Conservation (phyloP, 1,140 invertebrate species). For the Plutomurus gul region DNA sequence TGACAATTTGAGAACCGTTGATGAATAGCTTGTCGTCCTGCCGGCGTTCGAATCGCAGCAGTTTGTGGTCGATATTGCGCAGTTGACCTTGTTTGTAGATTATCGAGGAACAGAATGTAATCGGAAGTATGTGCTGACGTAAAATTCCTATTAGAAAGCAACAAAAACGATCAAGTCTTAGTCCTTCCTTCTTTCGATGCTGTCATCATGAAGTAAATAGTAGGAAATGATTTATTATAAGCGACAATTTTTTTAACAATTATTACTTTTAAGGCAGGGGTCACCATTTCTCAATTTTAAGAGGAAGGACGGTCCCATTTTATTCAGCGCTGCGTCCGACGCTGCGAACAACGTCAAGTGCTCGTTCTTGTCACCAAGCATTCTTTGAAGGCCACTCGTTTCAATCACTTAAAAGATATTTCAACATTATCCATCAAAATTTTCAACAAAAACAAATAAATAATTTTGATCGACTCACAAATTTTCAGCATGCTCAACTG, state of each 20-base stretch:
- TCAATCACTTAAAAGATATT: constrained; percentile 57
- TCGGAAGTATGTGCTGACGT: constrained; percentile 67
- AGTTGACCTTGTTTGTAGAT: constrained; percentile 61
- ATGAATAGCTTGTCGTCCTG: constrained; percentile 61
- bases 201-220: too few relatives aligned
- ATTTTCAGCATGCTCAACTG: constrained; percentile 61
- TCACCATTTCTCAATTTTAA: constrained; percentile 57
- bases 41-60: constrained; percentile 62
- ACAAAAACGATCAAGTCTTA: too few relatives aligned
- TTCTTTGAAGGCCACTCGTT: constrained; percentile 57
- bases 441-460: too few relatives aligned
- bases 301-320: constrained; percentile 56
- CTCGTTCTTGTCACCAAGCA: constrained; percentile 58
- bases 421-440: too few relatives aligned
- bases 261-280: constrained; percentile 54
- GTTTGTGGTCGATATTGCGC: constrained; percentile 37
- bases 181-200: too few relatives aligned
- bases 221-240: too few relatives aligned
- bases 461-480: too few relatives aligned
- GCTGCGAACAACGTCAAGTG: constrained; percentile 64
- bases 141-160: constrained; percentile 65
- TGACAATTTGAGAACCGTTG: constrained; percentile 59
- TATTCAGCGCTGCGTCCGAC: constrained; percentile 60
- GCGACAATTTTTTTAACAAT: background rate
- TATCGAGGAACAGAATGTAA: constrained; percentile 68